A percentile compares a stretch with the other conserved stretches of the same genome.
These are phyloP conservation scores for Pollicipes pollicipes DNA, from an alignment of 1,140 invertebrate genomes.

Conservation along the genomic window DNA sequence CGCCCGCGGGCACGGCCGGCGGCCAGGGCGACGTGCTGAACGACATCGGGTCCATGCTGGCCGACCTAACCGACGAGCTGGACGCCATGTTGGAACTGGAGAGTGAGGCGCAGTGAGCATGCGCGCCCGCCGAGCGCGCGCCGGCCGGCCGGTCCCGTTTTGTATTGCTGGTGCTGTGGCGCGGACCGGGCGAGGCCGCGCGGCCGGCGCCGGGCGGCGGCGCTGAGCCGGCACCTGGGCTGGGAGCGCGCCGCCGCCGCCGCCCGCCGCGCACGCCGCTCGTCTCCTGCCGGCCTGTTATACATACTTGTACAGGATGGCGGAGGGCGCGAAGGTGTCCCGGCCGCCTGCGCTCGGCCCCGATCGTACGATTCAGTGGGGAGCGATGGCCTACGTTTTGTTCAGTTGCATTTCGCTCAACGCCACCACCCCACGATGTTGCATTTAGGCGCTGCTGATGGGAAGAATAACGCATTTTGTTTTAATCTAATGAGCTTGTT, in stretches of 20 bases:
- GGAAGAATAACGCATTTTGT: conserved; percentile 1
- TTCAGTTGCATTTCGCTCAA: neutral
- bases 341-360: too few species aligned
- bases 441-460: neutral
- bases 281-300: too few species aligned
- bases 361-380: too few species aligned
- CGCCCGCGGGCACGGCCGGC: conserved; percentile 14
- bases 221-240: too few species aligned
- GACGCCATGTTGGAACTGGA: conserved; percentile 88
- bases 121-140: neutral
- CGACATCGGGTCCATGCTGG: conserved; percentile 91
- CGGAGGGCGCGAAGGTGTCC: too few species aligned
- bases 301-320: too few species aligned
- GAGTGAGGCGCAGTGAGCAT: neutral
- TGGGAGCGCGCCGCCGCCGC: too few species aligned
- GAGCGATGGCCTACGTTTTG: neutral
- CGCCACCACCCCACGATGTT: neutral
- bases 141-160: neutral
- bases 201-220: too few species aligned
- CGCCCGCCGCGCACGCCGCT: too few species aligned
- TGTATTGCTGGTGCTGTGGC: neutral
- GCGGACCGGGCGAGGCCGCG: too few species aligned
- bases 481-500: conserved; percentile 1
- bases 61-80: conserved; percentile 78
- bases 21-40: conserved; percentile 79